Base-by-base conservation (phyloP, 2,888 invertebrate genomes). In the Drosophila eohydei region DNA sequence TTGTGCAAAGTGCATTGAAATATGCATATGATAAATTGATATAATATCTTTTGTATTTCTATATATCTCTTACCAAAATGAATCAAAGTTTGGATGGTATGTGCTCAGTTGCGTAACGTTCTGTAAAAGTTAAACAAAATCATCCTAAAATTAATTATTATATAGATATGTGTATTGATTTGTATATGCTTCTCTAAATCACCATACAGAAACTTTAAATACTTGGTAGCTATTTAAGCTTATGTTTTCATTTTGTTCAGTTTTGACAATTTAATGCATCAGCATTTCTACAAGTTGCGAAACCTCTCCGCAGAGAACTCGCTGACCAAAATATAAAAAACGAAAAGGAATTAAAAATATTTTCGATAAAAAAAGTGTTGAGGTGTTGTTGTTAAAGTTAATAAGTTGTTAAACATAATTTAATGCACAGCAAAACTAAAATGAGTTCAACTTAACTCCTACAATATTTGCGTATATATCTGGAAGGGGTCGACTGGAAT, bases 281-380 rank as follows among this genome's bases (percentile, higher is more conserved):
- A 89, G 84, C 89, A 78, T 66, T 85, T 74, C 21, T 51, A 38
- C 32, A 61, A 67, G 69, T 85, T 85, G 89, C 88, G 83, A 85
- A 85, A 83, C 38, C 63, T 44, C 41, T 34, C 48, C 21, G 68
- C 43, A 40, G 46, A 74, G 46, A 81, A 74, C 54, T 69, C 56
- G 79, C 72, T 74, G 70, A 80, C 66, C 43, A 70, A 65, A 68
- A 73, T 52, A 55, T 67, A 56, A 28, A 9, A 56, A 26, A 8
- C 8, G 7, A 8, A 34, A 34, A 34, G 8, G 7, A 34, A 6
- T 34, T 6, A 34, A 34, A 50, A 50, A 32, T 50, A 50, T 16
- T 54, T 44, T 48, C 34, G 16, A 7, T 30, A 43, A 16, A 55
- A 65, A 58, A 60, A 58, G 2, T 28, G 34, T 46, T 43, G 38